A percentile compares a stretch with the other conserved stretches of the same genome.
phyloP scores from a whole-genome alignment of 2,888 invertebrate genomes.

The Drosophila austrosaltans region DNA sequence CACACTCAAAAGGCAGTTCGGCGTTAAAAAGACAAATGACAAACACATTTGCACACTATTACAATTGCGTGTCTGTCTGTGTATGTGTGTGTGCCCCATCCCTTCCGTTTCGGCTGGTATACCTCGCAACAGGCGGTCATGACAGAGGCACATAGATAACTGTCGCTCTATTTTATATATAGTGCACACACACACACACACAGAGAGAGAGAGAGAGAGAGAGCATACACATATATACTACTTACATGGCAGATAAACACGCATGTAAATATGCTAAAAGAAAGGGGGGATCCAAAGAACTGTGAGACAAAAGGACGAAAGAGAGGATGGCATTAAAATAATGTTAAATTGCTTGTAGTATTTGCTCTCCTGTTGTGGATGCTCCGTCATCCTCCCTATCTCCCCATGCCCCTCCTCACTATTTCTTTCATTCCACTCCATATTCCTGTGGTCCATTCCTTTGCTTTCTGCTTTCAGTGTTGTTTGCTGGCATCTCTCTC shows the following conservation, averaged over 20 bases:
- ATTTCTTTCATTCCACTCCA: neutral
- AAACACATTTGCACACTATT: constrained; percentile 74
- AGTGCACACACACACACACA: constrained; percentile 45
- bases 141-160: constrained; percentile 63
- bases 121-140: constrained; percentile 68
- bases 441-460: constrained; percentile 20
- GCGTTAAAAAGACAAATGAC: constrained; percentile 73
- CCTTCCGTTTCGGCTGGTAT: constrained; percentile 1
- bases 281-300: neutral
- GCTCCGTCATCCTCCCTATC: constrained; percentile 7
- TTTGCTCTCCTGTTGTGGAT: constrained; percentile 49
- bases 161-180: constrained; percentile 67
- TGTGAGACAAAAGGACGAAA: constrained; percentile 56
- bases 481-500: constrained; percentile 37
- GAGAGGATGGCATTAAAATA: constrained; percentile 64
- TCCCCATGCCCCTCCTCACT: no score
- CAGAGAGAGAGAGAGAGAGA: constrained; percentile 22
- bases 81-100: constrained; percentile 31
- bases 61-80: constrained; percentile 47
- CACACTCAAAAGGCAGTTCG: constrained; percentile 55
- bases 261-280: constrained; percentile 59
- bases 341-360: constrained; percentile 70
- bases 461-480: constrained; percentile 37
- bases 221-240: constrained; percentile 30
- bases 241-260: constrained; percentile 70